Base-by-base conservation (phyloP, 1,140 invertebrate species). In the Odontomachus brunneus region DNA sequence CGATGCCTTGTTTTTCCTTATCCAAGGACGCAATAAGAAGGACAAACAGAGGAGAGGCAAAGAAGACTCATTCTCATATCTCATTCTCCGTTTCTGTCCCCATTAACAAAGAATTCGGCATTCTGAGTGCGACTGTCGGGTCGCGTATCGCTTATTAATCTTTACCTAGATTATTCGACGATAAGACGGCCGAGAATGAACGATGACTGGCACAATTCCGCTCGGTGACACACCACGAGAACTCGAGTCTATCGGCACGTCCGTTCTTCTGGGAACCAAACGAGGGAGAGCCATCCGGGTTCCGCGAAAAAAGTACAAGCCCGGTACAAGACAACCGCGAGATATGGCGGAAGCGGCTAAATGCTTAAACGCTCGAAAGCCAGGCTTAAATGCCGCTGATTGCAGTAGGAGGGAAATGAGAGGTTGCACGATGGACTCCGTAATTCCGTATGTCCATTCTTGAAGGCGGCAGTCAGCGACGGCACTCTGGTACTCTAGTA, bases 401-500 rank as follows among this genome's bases (percentile, higher is more conserved):
- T 92, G 88, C 88, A 91, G 92, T 93, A 91, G 89, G 91, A 93
- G 90, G 91, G 89, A 93, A 93, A 92, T 91, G 89, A 92, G 89
- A 88, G 84, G 89, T 91, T 91, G 75, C 83, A 85, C 86, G 87
- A 84, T 53, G 87, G 53, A 60, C 75, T 88, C 82, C 38, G 75
- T 80, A 80, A 80, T 80, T 80, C 75, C 65, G 65, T 71, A 59
- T 80, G 65, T 80, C 65, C 75, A 80, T 69, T 80, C 75, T 80
- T 80, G 75, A 80, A 71, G 65, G 75, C 75, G 75, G 75, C 53
- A 53, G 75, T 48, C 22, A 71, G 65, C 24, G 75, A 80, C 66
- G 65, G 51, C 65, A 17, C 51, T 57, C 33, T 48, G 75, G 19
- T 44, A 69, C 51, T 78, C 22, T 19, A 29, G 33, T 80, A 80